Conservation (phyloP, 1,140 invertebrate species). For the Radopholus similis region DNA sequence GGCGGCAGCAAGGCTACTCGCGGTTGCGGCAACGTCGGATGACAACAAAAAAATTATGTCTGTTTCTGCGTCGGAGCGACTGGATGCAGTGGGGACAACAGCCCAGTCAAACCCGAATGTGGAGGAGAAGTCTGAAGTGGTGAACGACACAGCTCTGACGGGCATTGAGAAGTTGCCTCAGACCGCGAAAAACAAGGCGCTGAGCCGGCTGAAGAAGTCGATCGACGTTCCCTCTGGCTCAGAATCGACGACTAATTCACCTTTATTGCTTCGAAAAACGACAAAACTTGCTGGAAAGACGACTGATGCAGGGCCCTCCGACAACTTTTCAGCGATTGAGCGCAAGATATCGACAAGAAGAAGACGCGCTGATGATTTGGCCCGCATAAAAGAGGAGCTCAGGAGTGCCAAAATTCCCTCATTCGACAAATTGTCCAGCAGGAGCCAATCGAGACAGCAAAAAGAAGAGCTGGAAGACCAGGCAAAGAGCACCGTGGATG, state of each 20-base stretch:
- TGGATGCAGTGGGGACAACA: conserved; percentile 7
- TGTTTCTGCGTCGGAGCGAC: conserved; percentile 11
- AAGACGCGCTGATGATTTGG: conserved; percentile 29
- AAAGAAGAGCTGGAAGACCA: conserved; percentile 38
- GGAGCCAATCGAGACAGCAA: neutral
- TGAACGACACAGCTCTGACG: too few relatives aligned
- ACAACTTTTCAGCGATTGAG: conserved; percentile 7
- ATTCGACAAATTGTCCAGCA: conserved; percentile 8
- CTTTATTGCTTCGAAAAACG: too few relatives aligned
- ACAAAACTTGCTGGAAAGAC: too few relatives aligned
- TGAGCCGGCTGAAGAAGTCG: neutral
- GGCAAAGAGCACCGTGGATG: conserved; percentile 42
- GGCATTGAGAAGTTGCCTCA: neutral
- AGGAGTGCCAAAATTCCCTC: conserved; percentile 38
- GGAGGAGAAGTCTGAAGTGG: neutral
- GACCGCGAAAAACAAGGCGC: neutral
- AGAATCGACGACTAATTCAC: too few relatives aligned
- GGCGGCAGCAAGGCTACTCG: conserved; percentile 4
- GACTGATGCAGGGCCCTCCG: neutral
- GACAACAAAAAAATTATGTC: conserved; percentile 7
- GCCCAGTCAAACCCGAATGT: neutral
- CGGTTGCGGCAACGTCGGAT: conserved; percentile 1
- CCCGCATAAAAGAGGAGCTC: conserved; percentile 37
- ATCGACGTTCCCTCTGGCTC: too few relatives aligned
- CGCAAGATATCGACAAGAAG: conserved; percentile 26